Evolutionary conservation across 2,888 invertebrate genomes (phyloP), one percentile per base, ranked within the genome.

Genomic region (Bhutanitis thaidina): DNA sequence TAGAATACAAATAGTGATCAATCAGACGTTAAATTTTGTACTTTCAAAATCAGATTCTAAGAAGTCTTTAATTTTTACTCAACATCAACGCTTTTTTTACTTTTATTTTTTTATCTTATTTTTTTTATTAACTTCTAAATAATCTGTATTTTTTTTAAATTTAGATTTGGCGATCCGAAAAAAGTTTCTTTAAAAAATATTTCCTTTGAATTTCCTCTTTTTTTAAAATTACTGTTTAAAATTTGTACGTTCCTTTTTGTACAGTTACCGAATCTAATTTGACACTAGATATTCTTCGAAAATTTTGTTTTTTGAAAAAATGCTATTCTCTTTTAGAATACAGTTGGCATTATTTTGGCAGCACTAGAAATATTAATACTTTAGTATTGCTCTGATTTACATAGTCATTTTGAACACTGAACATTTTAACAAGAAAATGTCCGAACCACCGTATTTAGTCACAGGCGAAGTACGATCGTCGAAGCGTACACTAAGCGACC

Each of bases 361-460:
- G 86, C 86, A 86, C 87, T 87, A 87, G 82, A 86, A 77, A 88
- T 79, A 88, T 85, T 77, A 87, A 88, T 87, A 88, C 83, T 86
- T 88, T 88, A 88, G 85, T 89, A 89, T 89, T 88, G 89, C 89
- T 89, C 86, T 84, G 88, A 75, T 77, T 87, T 88, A 88, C 89
- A 88, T 88, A 85, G 87, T 89, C 87, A 77, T 77, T 66, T 77
- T 87, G 87, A 88, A 88, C 88, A 88, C 88, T 72, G 70, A 70
- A 65, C 76, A 71, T 73, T 68, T 68, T 65, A 79, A 60, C 72
- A 72, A 68, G 74, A 74, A 69, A 73, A 73, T 65, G 74, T 61
- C 67, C 63, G 64, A 69, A 64, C 63, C 65, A 62, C 62, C 56
- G 55, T 53, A 55, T 57, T 54, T 60, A 65, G 71, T 73, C 75